Conservation (phyloP, 2,888 invertebrate species). For the Watsonalla cultraria region DNA sequence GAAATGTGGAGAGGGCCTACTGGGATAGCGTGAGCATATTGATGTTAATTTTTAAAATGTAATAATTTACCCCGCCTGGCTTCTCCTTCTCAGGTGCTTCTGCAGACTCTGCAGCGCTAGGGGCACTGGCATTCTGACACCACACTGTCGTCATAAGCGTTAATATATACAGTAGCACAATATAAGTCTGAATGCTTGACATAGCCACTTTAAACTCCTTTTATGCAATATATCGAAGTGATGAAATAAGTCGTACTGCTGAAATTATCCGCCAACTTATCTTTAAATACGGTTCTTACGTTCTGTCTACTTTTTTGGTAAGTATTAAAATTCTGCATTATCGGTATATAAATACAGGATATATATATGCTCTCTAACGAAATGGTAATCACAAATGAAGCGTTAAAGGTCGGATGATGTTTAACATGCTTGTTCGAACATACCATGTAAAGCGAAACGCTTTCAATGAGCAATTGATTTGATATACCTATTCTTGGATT, state of each 20-base stretch:
- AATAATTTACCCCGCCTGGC: background rate
- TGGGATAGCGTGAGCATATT: no score
- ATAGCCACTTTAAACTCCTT: no score
- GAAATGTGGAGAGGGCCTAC: no score
- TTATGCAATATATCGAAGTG: no score
- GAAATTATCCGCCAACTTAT: background rate
- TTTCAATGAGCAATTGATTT: background rate
- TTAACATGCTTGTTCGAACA: background rate
- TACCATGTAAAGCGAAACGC: background rate
- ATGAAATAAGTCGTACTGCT: background rate
- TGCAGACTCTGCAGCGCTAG: background rate
- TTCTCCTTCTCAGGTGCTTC: background rate
- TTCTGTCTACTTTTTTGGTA: no score
- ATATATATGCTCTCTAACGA: background rate
- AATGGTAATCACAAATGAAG: background rate
- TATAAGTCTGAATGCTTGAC: no score
- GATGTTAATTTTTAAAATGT: no score
- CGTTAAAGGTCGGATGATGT: background rate
- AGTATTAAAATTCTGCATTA: no score
- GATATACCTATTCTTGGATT: slow-evolving; percentile 43
- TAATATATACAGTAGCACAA: background rate
- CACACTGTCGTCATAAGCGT: background rate
- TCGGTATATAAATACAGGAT: no score
- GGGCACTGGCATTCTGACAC: background rate
- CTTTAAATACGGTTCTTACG: background rate